Percentiles rank a stretch among this genome's conserved stretches.
phyloP scores from a whole-genome alignment of 2,113 vertebrate species.

The Anthoscopus minutus region DNA sequence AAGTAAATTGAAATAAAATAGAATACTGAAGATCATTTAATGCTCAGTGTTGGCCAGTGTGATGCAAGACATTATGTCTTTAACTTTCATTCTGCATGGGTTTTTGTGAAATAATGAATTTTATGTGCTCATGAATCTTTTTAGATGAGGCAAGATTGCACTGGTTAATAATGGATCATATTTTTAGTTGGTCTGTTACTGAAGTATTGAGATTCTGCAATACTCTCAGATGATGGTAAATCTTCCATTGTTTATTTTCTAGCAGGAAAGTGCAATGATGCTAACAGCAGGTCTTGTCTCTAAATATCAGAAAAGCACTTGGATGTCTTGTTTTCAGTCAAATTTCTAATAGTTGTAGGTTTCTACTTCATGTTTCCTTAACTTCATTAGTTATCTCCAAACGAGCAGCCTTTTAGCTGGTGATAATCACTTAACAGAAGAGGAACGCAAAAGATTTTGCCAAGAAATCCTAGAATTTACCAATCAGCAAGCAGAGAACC shows the following conservation, averaged over 20 bases:
- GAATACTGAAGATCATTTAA: background rate
- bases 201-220: background rate
- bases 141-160: background rate
- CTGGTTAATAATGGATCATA: background rate
- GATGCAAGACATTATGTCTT: background rate
- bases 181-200: background rate
- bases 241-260: background rate
- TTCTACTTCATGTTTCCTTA: conserved; percentile 66
- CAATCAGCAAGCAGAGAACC: conserved; percentile 56
- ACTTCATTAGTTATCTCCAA: conserved; percentile 86
- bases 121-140: background rate
- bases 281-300: background rate
- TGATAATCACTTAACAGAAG: conserved; percentile 79
- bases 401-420: conserved; percentile 91
- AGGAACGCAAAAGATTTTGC: conserved; percentile 87
- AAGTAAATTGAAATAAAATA: background rate
- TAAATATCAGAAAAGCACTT: background rate
- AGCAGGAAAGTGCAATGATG: background rate
- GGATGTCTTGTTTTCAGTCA: background rate
- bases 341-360: background rate
- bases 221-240: background rate
- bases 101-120: background rate
- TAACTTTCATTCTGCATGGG: background rate
- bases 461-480: conserved; percentile 89
- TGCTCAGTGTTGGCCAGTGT: background rate